phyloP scores from a whole-genome alignment of 2,797 vertebrate genomes.

The Rousettus madagascariensis region DNA sequence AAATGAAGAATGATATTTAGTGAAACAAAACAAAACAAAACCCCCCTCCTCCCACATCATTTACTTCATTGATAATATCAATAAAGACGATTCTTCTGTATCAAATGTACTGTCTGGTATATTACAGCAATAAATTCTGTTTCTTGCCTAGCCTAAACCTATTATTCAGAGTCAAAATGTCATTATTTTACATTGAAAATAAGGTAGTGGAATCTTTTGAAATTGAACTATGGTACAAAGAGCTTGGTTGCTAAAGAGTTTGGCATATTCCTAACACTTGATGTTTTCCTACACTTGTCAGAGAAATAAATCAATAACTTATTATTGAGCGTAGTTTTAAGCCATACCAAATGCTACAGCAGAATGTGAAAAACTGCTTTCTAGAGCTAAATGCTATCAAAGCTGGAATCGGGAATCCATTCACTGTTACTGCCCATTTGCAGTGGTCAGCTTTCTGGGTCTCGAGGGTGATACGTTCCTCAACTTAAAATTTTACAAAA shows the following conservation, averaged over 20 bases:
- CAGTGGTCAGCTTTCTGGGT: neutral
- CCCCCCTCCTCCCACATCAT: neutral
- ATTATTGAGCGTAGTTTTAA: neutral
- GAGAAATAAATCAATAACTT: conserved; percentile 1
- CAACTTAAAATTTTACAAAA: neutral
- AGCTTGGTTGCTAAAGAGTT: neutral
- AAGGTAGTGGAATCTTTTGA: neutral
- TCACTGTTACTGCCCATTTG: neutral
- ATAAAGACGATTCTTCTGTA: neutral
- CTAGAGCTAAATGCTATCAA: neutral
- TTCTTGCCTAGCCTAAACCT: neutral
- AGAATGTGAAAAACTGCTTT: conserved; percentile 6
- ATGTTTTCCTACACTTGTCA: conserved; percentile 9
- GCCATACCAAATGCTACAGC: neutral
- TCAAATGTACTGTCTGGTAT: neutral
- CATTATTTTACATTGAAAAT: neutral
- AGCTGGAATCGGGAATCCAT: neutral
- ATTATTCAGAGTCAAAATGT: neutral
- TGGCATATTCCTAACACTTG: neutral
- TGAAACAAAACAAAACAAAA: neutral
- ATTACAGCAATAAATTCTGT: neutral
- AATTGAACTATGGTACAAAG: neutral
- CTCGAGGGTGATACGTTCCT: neutral
- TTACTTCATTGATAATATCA: neutral
- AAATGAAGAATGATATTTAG: neutral